Evolutionary conservation across 2,888 invertebrate species (phyloP).

Genomic region (Nezara viridula): DNA sequence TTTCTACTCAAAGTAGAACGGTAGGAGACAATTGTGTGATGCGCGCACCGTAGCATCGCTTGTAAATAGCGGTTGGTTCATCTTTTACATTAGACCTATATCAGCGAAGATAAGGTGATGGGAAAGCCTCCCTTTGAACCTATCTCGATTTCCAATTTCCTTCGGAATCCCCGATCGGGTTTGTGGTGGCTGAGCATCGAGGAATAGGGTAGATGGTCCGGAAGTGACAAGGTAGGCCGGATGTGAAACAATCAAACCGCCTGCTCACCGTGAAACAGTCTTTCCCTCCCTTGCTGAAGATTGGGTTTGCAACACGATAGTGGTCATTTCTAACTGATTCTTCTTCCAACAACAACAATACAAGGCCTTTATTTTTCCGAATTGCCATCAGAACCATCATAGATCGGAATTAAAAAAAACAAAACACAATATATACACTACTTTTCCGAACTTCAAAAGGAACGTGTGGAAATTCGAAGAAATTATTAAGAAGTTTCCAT

Average conservation of each 20-base stretch:
- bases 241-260: conserved; percentile 44
- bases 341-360: background rate
- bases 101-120: background rate
- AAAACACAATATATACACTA: too few relatives aligned
- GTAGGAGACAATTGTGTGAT: too few relatives aligned
- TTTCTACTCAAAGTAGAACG: too few relatives aligned
- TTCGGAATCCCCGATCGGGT: conserved; percentile 2
- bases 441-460: too few relatives aligned
- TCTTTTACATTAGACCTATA: background rate
- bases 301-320: background rate
- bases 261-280: conserved; percentile 46
- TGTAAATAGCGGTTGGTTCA: background rate
- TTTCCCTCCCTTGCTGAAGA: conserved; percentile 15
- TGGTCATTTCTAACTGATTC: background rate
- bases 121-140: background rate
- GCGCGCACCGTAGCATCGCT: too few relatives aligned
- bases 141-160: conserved; percentile 49
- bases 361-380: background rate
- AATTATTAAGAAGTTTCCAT: too few relatives aligned
- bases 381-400: too few relatives aligned
- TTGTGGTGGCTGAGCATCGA: background rate
- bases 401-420: too few relatives aligned
- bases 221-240: conserved; percentile 45
- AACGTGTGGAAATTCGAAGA: too few relatives aligned
- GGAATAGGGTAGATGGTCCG: conserved; percentile 51